Conservation (phyloP, 2,113 vertebrate species). For the Benitochromis conjunctus region DNA sequence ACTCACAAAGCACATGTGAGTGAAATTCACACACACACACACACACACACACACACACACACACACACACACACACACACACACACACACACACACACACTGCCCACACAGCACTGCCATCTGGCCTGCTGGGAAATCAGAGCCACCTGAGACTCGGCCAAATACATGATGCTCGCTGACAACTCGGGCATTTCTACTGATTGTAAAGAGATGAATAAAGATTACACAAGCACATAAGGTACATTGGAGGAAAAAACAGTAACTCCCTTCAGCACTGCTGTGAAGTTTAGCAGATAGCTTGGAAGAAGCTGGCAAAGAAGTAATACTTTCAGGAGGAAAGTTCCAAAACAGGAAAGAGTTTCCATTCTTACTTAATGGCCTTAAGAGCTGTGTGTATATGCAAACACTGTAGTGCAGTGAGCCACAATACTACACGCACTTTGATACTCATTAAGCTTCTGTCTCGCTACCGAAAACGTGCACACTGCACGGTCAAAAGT, state of each 20-base stretch:
- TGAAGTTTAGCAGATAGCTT: background rate
- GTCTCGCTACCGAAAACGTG: background rate
- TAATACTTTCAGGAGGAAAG: background rate
- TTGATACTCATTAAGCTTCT: background rate
- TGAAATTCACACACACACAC: no score
- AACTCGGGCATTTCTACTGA: constrained; percentile 52
- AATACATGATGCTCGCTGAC: constrained; percentile 57
- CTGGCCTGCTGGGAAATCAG: constrained; percentile 74
- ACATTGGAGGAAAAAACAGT: background rate
- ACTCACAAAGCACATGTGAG: no score
- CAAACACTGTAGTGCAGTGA: background rate
- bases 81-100: constrained; percentile 34
- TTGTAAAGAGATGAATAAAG: constrained; percentile 55
- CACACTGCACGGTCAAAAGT: background rate
- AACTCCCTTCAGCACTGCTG: background rate
- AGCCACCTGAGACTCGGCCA: constrained; percentile 69
- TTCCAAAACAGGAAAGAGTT: background rate
- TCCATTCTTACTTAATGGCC: background rate
- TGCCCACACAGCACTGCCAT: constrained; percentile 74
- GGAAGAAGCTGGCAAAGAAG: background rate
- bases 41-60: no score
- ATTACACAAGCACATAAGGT: constrained; percentile 29
- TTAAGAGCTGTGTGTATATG: background rate
- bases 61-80: constrained; percentile 10
- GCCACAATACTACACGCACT: background rate